Evolutionary conservation across 2,888 invertebrate species (phyloP).

Genomic region (Bembecia ichneumoniformis): DNA sequence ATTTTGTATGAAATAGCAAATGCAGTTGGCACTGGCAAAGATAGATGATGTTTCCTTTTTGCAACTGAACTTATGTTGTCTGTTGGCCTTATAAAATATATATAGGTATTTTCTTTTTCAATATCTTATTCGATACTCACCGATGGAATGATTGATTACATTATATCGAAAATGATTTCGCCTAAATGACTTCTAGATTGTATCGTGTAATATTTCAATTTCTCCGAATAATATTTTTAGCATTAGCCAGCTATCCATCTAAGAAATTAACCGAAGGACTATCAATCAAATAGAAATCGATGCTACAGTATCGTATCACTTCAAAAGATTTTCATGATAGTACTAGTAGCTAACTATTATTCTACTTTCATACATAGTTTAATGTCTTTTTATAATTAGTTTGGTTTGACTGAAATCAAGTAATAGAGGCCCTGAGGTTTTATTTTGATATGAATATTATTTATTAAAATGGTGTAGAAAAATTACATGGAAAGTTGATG

Average conservation of each 20-base stretch:
- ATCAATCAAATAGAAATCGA: not conserved
- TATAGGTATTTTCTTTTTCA: conserved; percentile 17
- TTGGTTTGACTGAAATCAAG: too few relatives aligned
- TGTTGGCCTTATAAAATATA: conserved; percentile 22
- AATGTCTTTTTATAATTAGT: too few relatives aligned
- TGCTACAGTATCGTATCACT: not conserved
- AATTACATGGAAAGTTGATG: too few relatives aligned
- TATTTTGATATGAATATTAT: too few relatives aligned
- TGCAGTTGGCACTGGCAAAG: conserved; percentile 12
- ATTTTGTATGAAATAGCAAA: conserved; percentile 46
- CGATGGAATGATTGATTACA: not conserved
- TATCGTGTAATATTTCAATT: not conserved
- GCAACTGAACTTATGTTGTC: conserved; percentile 9
- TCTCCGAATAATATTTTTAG: not conserved
- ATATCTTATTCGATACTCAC: not conserved
- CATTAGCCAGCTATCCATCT: not conserved
- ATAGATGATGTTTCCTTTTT: conserved; percentile 27
- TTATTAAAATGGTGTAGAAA: too few relatives aligned
- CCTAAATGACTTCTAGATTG: not conserved
- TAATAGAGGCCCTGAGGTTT: too few relatives aligned
- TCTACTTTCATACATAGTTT: too few relatives aligned
- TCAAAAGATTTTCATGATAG: too few relatives aligned
- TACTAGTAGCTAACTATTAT: too few relatives aligned
- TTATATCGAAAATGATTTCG: not conserved
- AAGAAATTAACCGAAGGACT: not conserved